These are phyloP conservation scores for Isoperla grammatica DNA, from an alignment of 2,888 invertebrate species.

Conservation along the genomic window DNA sequence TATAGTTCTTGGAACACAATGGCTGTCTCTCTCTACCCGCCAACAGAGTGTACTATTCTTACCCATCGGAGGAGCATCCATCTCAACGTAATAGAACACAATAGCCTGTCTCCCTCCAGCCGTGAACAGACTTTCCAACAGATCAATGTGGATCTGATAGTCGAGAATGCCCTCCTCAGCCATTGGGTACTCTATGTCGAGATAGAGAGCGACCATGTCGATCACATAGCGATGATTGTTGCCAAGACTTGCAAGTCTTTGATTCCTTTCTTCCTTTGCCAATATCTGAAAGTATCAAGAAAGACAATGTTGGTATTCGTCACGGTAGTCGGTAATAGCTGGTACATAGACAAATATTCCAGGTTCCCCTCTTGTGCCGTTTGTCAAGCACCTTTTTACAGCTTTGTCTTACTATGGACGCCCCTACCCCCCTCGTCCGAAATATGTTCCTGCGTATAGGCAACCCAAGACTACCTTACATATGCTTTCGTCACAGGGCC, in stretches of 20 bases:
- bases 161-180: conserved; percentile 68
- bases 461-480: too few species aligned
- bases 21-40: too few species aligned
- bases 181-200: conserved; percentile 49
- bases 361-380: too few species aligned
- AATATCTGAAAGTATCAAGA: conserved; percentile 45
- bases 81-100: conserved; percentile 60
- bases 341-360: too few species aligned
- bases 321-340: background rate
- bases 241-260: conserved; percentile 45
- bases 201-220: conserved; percentile 56
- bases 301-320: background rate
- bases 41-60: too few species aligned
- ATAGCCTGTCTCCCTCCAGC: conserved; percentile 57
- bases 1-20: too few species aligned
- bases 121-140: conserved; percentile 56
- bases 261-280: conserved; percentile 55
- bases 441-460: too few species aligned
- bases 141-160: conserved; percentile 54
- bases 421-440: too few species aligned
- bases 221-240: conserved; percentile 59
- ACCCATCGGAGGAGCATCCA: conserved; percentile 62
- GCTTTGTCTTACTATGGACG: too few species aligned
- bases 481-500: too few species aligned
- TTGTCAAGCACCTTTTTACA: too few species aligned